Evolutionary conservation across 2,113 vertebrate genomes (phyloP).

Genomic region (Brachyhypopomus gauderio): DNA sequence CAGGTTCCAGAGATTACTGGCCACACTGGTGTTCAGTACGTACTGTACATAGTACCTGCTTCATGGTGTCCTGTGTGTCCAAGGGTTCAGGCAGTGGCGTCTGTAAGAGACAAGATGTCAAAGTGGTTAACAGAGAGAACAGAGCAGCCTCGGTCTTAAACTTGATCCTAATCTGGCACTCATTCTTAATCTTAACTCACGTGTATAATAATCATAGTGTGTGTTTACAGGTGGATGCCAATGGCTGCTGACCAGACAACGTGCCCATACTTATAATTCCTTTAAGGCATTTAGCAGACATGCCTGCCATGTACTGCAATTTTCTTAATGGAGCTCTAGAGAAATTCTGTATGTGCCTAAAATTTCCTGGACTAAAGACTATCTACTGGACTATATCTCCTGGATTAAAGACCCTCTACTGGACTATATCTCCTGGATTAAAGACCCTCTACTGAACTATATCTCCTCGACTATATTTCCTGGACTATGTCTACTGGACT

Average conservation of each 20-base stretch:
- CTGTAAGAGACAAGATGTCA: conserved; percentile 55
- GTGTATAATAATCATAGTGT: neutral
- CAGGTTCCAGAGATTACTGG: neutral
- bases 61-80: conserved; percentile 76
- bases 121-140: conserved; percentile 26
- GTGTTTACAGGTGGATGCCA: neutral
- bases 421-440: no score
- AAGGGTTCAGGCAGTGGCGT: conserved; percentile 75
- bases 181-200: no score
- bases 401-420: no score
- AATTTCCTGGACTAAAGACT: no score
- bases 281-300: no score
- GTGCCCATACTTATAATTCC: no score
- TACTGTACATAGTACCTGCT: conserved; percentile 69
- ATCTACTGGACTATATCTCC: no score
- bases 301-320: neutral
- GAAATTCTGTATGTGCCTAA: neutral
- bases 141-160: neutral
- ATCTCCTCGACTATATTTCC: no score
- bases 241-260: neutral
- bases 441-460: no score
- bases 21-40: neutral
- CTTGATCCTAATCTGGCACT: neutral
- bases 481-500: no score
- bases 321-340: neutral